Conservation (phyloP, 2,113 vertebrate species). For the Pituophis catenifer region DNA sequence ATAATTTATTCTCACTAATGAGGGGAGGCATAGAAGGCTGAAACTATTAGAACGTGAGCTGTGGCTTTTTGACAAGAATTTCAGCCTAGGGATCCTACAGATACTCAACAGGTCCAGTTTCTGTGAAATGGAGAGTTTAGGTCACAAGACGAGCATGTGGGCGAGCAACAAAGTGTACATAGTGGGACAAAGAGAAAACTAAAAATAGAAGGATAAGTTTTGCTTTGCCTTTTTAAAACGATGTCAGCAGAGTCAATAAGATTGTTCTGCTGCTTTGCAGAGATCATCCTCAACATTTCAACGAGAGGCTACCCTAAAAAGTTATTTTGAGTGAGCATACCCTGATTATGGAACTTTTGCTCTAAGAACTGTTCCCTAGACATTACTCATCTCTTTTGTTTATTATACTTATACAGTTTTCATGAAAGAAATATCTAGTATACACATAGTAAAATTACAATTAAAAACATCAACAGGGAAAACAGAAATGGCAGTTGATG, state of each 20-base stretch:
- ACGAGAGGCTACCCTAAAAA: neutral
- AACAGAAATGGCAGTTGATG: neutral
- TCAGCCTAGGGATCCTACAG: constrained; percentile 1
- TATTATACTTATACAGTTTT: neutral
- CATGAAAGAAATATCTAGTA: neutral
- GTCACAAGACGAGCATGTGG: neutral
- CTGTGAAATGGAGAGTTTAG: neutral
- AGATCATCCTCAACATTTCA: neutral
- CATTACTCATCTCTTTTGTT: neutral
- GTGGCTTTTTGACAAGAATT: constrained; percentile 33
- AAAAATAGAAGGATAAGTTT: neutral
- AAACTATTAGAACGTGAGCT: constrained; percentile 34
- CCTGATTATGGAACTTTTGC: neutral
- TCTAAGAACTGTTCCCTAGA: neutral
- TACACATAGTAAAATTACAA: neutral
- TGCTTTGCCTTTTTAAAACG: neutral
- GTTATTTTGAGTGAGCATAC: neutral
- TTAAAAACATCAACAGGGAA: neutral
- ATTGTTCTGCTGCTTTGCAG: neutral
- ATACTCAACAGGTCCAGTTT: neutral
- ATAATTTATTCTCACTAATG: constrained; percentile 41
- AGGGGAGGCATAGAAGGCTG: neutral
- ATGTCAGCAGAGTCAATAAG: neutral
- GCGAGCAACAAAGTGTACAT: neutral
- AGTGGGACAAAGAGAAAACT: neutral